Evolutionary conservation across 2,113 vertebrate species (phyloP).

Genomic region (Butorides virescens): DNA sequence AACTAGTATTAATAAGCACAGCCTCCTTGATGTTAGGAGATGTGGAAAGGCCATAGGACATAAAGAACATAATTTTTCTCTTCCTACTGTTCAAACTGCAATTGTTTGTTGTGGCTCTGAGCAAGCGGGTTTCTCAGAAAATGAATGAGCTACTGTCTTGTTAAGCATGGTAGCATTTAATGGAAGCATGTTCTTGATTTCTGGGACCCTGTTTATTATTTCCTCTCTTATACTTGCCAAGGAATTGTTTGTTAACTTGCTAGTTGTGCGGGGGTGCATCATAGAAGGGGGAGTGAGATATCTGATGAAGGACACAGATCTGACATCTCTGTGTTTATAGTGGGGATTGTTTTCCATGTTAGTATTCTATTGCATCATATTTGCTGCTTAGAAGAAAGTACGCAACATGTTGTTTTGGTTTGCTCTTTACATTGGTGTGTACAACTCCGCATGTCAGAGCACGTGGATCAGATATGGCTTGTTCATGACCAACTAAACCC

Average conservation of each 20-base stretch:
- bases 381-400: not conserved
- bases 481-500: not conserved
- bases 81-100: not conserved
- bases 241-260: not conserved
- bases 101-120: not conserved
- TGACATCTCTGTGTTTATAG: not conserved
- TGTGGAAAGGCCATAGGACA: not conserved
- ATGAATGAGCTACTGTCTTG: not conserved
- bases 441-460: not conserved
- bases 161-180: not conserved
- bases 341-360: not conserved
- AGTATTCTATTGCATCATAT: not conserved
- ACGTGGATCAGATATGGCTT: not conserved
- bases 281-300: not conserved
- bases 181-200: not conserved
- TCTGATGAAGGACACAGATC: not conserved
- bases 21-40: not conserved
- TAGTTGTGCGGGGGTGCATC: not conserved
- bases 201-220: not conserved
- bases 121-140: not conserved
- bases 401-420: not conserved
- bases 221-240: not conserved
- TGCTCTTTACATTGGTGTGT: not conserved
- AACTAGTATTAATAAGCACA: not conserved
- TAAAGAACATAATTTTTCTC: not conserved